phyloP scores from a whole-genome alignment of 2,797 vertebrate genomes.

The Urosaurus nigricauda region DNA sequence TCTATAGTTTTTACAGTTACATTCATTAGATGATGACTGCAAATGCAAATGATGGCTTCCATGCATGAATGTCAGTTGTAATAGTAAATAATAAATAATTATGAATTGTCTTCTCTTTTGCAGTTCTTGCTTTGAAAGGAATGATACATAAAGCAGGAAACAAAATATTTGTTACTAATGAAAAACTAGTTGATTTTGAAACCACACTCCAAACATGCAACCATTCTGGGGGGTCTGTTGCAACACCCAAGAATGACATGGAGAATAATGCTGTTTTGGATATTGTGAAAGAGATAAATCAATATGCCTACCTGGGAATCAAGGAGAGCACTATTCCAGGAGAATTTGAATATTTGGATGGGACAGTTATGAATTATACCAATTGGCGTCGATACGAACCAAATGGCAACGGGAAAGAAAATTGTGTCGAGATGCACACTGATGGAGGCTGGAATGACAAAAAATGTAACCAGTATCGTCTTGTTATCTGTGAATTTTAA shows the following conservation, averaged over 20 bases:
- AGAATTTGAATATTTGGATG: constrained; percentile 67
- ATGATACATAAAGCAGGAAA: constrained; percentile 63
- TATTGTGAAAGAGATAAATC: constrained; percentile 71
- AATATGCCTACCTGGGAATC: constrained; percentile 79
- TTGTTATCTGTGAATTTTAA: constrained; percentile 80
- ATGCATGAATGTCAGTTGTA: background rate
- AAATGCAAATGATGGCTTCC: background rate
- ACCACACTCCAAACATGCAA: constrained; percentile 62
- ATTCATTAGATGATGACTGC: background rate
- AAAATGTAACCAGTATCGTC: constrained; percentile 68
- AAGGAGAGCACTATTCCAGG: constrained; percentile 54
- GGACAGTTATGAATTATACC: constrained; percentile 70
- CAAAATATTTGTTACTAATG: constrained; percentile 78
- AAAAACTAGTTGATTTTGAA: constrained; percentile 68
- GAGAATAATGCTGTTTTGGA: constrained; percentile 75
- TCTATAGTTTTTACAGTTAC: background rate
- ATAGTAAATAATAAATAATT: background rate
- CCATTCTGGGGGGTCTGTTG: constrained; percentile 70
- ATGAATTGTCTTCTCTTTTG: constrained; percentile 26
- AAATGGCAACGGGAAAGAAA: constrained; percentile 73
- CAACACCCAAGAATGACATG: constrained; percentile 62
- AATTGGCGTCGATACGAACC: constrained; percentile 77
- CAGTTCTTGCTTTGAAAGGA: constrained; percentile 75
- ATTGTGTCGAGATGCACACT: constrained; percentile 80
- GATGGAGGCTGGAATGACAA: constrained; percentile 81